phyloP scores from a whole-genome alignment of 2,888 invertebrate genomes.

The Parnassius mnemosyne region DNA sequence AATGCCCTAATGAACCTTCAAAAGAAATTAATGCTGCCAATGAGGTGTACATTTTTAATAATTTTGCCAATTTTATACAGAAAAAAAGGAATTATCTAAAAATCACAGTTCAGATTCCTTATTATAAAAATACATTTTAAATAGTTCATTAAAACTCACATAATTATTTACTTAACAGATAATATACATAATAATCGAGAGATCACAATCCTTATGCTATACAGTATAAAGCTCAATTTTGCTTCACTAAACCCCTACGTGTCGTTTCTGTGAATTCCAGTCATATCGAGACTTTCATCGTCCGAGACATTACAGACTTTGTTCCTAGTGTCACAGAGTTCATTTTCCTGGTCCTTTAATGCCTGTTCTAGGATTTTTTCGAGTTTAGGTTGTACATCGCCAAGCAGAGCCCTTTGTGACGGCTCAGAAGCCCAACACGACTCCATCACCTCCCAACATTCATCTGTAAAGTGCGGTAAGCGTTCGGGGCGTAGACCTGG shows the following conservation, averaged over 20 bases:
- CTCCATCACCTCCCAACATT: constrained; percentile 92
- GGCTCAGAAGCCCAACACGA: constrained; percentile 91
- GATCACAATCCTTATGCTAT: constrained; percentile 1
- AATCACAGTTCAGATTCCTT: constrained; percentile 18
- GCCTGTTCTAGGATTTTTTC: constrained; percentile 69
- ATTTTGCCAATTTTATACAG: background rate
- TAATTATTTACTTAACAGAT: background rate
- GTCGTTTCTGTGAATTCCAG: constrained; percentile 37
- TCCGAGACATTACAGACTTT: constrained; percentile 34
- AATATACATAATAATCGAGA: background rate
- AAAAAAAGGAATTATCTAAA: background rate
- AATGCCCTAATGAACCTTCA: too few relatives aligned
- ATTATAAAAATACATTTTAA: background rate
- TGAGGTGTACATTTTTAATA: too few relatives aligned
- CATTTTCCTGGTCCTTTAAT: constrained; percentile 23
- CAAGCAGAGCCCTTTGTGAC: constrained; percentile 85
- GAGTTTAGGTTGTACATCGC: constrained; percentile 86
- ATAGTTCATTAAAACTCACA: too few relatives aligned
- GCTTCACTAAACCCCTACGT: background rate
- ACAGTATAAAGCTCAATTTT: background rate
- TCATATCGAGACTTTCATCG: constrained; percentile 52
- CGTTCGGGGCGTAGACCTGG: constrained; percentile 91
- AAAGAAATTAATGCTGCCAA: too few relatives aligned
- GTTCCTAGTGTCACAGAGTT: constrained; percentile 20
- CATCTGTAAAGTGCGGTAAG: constrained; percentile 85